Base-by-base conservation (phyloP, 2,797 vertebrate species). In the Notolabrus celidotus region DNA sequence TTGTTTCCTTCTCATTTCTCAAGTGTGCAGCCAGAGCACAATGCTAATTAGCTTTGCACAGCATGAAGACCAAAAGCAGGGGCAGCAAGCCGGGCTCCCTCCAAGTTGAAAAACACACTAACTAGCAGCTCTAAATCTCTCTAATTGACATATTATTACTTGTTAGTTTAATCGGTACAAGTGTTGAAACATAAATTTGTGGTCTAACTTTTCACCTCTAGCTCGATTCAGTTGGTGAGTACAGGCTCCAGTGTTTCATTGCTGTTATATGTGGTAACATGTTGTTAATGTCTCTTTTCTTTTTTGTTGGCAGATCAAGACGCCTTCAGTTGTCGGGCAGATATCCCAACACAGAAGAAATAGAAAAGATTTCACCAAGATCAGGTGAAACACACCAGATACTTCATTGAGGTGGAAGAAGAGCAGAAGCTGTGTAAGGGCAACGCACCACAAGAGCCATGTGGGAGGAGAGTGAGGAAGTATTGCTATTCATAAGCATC, bases 401-500 rank as follows among this genome's bases (percentile, higher is more conserved):
- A 82, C 81, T 45, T 34, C 79, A 57, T 79, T 66, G 66, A 82
- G 52, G 84, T 81, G 62, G 71, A 86, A 36, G 53, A 51, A 66
- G 70, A 74, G 75, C 77, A 72, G 76, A 60, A 63, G 71, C 65
- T 60, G 72, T 68, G 85, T 58, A 38, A 71, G 75, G 74, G 65
- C 68, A 79, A 71, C 58, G 25, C 53, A 59, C 29, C 59, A 56
- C 71, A 56, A 89, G 83, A 85, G 89, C 85, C 91, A 95, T 94
- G 94, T 90, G 89, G 92, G 89, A 86, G 82, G 84, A 86, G 73
- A 84, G 82, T 71, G 80, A 88, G 69, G 82, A 66, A 50, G 68
- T 77, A 85, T 86, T 80, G 79, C 74, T 82, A 49, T 88, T 87
- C 38, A 62, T 71, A 68, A 27, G 42, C 66, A 77, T 77, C 79